Evolutionary conservation across 2,888 invertebrate genomes (phyloP).

Genomic region (Coelinius sp.): DNA sequence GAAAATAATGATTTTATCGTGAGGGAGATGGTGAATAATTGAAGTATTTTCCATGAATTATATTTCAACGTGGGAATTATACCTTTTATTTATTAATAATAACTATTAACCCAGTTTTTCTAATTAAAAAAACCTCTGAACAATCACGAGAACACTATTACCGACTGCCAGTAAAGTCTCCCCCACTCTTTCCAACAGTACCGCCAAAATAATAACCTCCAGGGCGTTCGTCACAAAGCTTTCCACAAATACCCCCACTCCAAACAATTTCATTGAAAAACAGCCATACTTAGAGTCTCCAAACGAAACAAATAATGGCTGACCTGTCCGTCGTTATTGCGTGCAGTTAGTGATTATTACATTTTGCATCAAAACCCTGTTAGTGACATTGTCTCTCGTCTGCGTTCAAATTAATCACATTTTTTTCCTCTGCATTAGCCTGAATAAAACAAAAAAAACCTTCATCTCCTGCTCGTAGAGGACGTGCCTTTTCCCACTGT

Average conservation of each 20-base stretch:
- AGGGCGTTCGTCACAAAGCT: conserved; percentile 2
- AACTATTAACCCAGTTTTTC: too few species aligned
- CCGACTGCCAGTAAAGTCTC: background rate
- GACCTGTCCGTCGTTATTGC: conserved; percentile 58
- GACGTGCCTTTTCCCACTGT: conserved; percentile 1
- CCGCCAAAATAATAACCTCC: background rate
- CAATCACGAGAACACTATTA: too few species aligned
- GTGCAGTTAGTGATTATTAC: conserved; percentile 50
- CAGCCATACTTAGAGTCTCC: conserved; percentile 7
- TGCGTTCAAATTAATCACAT: conserved; percentile 27
- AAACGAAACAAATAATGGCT: conserved; percentile 57
- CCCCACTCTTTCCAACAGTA: background rate
- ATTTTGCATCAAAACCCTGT: conserved; percentile 41
- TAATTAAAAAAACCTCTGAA: too few species aligned
- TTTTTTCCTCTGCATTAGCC: conserved; percentile 10
- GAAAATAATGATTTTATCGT: background rate
- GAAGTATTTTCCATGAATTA: background rate
- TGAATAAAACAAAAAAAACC: background rate
- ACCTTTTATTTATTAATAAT: too few species aligned
- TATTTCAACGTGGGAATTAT: too few species aligned
- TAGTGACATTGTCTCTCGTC: conserved; percentile 38
- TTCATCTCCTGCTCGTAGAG: background rate
- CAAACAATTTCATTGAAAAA: background rate
- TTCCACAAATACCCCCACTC: conserved; percentile 8
- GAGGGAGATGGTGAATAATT: background rate